Base-by-base conservation (phyloP, 1,140 invertebrate species). In the Spodoptera litura region DNA sequence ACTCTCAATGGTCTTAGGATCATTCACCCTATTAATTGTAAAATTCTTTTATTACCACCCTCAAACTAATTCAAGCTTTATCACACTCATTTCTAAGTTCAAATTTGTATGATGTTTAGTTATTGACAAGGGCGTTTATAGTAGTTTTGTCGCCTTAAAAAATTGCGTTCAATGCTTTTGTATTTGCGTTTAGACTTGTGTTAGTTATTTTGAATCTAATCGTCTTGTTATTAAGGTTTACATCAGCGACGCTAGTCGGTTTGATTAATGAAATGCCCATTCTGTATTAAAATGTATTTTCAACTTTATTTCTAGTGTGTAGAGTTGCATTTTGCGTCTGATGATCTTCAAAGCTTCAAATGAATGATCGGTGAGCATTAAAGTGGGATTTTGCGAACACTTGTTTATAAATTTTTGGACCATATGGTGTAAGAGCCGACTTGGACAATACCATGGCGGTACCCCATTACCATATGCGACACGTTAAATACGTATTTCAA, bases 361-460 rank as follows among this genome's bases (percentile, higher is more conserved):
- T 71, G 84, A 78, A 85, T 89, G 88, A 91, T 91, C 86, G 83
- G 82, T 78, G 81, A 84, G 85, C 80, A 89, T 91, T 88, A 89
- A 85, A 92, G 88, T 86, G 83, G 87, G 87, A 93, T 91, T 91
- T 87, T 68, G 87, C 83, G 88, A 86, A 82, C 91, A 93, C 91
- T 94, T 94, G 93, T 93, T 91, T 93, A 89, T 91, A 85, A 92
- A 91, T 90, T 92, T 92, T 90, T 87, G 80, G 85, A 87, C 85
- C 93, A 94, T 94, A 93, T 93, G 93, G 91, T 91, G 85, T 93
- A 93, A 93, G 93, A 93, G 90, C 91, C 84, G 85, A 85, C 73
- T 81, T 83, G 90, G 87, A 94, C 93, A 94, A 93, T 93, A 81
- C 84, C 85, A 93, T 91, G 83, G 78, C 80, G 82, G 85, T 85